Conservation (phyloP, 2,888 invertebrate species). For the Chaetogeoica ovagalla region DNA sequence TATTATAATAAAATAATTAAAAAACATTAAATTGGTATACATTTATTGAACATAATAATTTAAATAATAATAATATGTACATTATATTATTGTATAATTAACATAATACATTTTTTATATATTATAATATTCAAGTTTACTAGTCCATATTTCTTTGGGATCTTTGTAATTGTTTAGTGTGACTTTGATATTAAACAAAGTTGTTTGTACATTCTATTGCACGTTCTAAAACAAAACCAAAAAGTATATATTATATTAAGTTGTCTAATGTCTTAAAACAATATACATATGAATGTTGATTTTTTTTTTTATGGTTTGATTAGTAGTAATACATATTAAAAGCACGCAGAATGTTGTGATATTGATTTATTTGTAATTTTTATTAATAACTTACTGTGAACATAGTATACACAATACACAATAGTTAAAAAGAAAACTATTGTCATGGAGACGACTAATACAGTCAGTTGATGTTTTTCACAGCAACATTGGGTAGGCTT, state of each 20-base stretch:
- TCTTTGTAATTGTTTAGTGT: constrained; percentile 6
- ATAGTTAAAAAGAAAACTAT: constrained; percentile 79
- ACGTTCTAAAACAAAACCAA: constrained; percentile 27
- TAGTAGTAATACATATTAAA: background rate
- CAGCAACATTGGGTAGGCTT: constrained; percentile 69
- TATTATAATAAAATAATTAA: background rate
- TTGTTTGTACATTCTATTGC: constrained; percentile 21
- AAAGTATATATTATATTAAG: background rate
- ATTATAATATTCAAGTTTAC: constrained; percentile 3
- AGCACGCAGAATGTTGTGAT: too few relatives aligned
- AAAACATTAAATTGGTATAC: background rate
- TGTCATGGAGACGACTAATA: constrained; percentile 80
- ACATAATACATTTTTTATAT: background rate
- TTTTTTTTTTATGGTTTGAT: too few relatives aligned
- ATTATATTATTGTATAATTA: background rate
- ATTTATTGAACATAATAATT: constrained; percentile 25
- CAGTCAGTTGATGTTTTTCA: constrained; percentile 79
- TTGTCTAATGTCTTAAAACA: background rate
- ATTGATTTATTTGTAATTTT: background rate
- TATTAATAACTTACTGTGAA: constrained; percentile 72
- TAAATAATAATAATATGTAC: constrained; percentile 4
- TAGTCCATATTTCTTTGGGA: constrained; percentile 23
- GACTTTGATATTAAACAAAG: constrained; percentile 9
- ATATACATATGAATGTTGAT: background rate
- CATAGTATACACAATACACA: constrained; percentile 77